Conservation (phyloP, 2,888 invertebrate species). For the Drosophila diplacantha region DNA sequence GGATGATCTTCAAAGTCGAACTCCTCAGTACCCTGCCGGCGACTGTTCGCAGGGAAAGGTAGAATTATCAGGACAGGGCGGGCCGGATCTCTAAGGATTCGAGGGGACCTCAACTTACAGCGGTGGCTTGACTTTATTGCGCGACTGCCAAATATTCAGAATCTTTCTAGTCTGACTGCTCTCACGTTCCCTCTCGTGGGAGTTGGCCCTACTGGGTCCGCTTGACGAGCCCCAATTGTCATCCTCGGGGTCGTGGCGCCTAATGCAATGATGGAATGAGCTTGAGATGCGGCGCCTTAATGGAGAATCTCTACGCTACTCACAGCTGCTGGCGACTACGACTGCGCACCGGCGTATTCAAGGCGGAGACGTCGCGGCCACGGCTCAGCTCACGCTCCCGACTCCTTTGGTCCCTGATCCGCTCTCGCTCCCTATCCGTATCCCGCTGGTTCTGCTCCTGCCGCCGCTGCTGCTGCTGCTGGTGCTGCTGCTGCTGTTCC, state of each 20-base stretch:
- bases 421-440: constrained; percentile 51
- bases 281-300: constrained; percentile 16
- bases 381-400: constrained; percentile 65
- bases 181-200: constrained; percentile 67
- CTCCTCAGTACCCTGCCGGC: constrained; percentile 69
- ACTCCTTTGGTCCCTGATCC: constrained; percentile 52
- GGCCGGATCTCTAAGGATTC: not conserved
- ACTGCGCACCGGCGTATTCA: constrained; percentile 65
- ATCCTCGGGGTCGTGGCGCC: constrained; percentile 63
- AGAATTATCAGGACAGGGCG: not conserved
- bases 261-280: constrained; percentile 35
- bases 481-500: constrained; percentile 39
- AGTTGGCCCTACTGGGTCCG: constrained; percentile 69
- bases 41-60: constrained; percentile 43
- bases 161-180: constrained; percentile 64
- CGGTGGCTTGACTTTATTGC: constrained; percentile 54
- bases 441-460: constrained; percentile 49
- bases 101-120: constrained; percentile 56
- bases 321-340: constrained; percentile 69
- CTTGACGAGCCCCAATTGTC: constrained; percentile 74
- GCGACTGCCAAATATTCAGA: constrained; percentile 59
- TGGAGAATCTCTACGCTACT: constrained; percentile 40
- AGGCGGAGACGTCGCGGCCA: constrained; percentile 58
- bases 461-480: constrained; percentile 45
- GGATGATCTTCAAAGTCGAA: constrained; percentile 63